Evolutionary conservation across 2,113 vertebrate genomes (phyloP).

Genomic region (Camarhynchus parvulus): DNA sequence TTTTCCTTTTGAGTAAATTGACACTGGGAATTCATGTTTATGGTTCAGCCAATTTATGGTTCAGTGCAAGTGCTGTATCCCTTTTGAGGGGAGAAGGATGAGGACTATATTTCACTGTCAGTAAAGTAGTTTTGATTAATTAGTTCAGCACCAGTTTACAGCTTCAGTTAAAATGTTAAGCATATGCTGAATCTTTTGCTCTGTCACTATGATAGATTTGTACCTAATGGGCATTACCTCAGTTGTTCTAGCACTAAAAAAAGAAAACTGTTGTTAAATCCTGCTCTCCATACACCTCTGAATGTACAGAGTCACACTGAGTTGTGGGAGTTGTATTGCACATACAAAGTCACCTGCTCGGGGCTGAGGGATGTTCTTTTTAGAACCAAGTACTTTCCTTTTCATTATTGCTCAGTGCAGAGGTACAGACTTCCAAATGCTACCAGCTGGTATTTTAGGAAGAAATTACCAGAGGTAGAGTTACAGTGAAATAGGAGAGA

Average conservation of each 20-base stretch:
- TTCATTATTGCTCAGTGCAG: not conserved
- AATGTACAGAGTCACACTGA: not conserved
- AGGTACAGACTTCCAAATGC: not conserved
- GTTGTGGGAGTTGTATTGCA: not conserved
- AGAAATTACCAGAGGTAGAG: not conserved
- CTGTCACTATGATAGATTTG: not conserved
- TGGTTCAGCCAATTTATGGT: not conserved
- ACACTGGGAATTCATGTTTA: not conserved
- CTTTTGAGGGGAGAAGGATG: not conserved
- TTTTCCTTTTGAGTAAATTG: not conserved
- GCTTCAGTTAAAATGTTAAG: not conserved
- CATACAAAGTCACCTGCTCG: not conserved
- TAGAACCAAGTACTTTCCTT: not conserved
- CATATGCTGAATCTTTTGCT: not conserved
- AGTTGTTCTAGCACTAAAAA: not conserved
- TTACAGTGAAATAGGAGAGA: constrained; percentile 1
- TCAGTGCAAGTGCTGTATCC: not conserved
- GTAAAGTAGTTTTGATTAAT: not conserved
- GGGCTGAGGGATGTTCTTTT: not conserved
- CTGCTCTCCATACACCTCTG: not conserved
- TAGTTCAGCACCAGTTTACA: not conserved
- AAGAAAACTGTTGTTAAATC: not conserved
- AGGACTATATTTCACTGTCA: not conserved
- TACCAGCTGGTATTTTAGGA: not conserved
- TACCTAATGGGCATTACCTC: not conserved